A percentile compares a stretch with the other conserved stretches of the same genome.
Evolutionary conservation across 2,113 vertebrate genomes (phyloP).

Genomic region (Sphyrna mokarran): DNA sequence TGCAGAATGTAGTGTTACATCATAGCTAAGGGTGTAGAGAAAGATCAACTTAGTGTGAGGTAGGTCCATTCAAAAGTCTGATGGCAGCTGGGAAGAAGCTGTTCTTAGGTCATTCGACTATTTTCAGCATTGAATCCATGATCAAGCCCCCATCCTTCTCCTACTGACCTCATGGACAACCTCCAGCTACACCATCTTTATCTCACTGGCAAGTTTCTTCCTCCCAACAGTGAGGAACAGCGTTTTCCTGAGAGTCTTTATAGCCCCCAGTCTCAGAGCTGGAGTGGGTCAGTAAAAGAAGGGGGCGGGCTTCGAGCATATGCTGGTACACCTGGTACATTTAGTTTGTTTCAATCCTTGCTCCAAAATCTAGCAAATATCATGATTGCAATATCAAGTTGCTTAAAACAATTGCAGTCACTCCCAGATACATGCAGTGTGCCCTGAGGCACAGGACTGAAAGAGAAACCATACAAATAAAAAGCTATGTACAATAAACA

Average conservation of each 20-base stretch:
- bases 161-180: not conserved
- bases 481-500: not conserved
- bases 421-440: not conserved
- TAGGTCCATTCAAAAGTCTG: too few relatives aligned
- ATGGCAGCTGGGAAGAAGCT: too few relatives aligned
- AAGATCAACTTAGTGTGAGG: too few relatives aligned
- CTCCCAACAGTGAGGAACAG: not conserved
- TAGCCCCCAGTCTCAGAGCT: not conserved
- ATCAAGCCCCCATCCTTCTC: not conserved
- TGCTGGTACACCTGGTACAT: not conserved
- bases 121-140: not conserved
- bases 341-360: not conserved
- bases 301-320: not conserved
- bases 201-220: not conserved
- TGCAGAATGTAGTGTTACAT: too few relatives aligned
- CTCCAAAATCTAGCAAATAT: not conserved
- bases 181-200: not conserved
- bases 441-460: not conserved
- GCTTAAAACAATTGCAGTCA: not conserved
- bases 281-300: not conserved
- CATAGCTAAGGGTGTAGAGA: too few relatives aligned
- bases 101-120: not conserved
- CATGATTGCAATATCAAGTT: not conserved
- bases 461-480: not conserved
- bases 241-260: not conserved